Evolutionary conservation across 2,797 vertebrate genomes (phyloP).

Genomic region (Mus minutoides): DNA sequence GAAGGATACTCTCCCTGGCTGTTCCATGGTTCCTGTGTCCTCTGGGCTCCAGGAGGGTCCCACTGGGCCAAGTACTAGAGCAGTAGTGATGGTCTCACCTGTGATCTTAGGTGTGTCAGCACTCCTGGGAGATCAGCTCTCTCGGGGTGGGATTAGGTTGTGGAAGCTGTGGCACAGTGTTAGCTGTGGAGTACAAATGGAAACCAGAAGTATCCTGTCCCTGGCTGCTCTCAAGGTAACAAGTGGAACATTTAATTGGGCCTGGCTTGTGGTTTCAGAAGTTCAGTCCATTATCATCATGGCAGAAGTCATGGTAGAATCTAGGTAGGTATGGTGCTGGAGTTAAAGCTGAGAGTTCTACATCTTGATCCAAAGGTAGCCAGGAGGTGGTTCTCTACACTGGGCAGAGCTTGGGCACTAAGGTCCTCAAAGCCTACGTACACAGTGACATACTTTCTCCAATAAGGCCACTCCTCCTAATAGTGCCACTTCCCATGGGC

Average conservation of each 20-base stretch:
- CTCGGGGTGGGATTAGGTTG: too few species aligned
- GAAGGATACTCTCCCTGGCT: too few species aligned
- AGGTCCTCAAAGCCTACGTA: neutral
- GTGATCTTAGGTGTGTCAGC: too few species aligned
- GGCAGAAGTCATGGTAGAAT: neutral
- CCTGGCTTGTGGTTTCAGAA: neutral
- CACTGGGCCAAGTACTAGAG: too few species aligned
- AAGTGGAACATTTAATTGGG: neutral
- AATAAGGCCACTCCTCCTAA: neutral
- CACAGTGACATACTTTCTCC: neutral
- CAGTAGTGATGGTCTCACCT: too few species aligned
- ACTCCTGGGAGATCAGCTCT: too few species aligned
- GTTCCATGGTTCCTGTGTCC: too few species aligned
- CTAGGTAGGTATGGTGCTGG: neutral
- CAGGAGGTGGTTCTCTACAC: neutral
- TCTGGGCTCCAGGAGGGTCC: too few species aligned
- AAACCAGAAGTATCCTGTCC: too few species aligned
- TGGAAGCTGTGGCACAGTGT: too few species aligned
- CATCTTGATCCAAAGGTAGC: neutral
- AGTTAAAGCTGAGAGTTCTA: neutral
- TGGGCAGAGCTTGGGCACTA: neutral
- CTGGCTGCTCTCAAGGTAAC: neutral
- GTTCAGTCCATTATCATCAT: neutral
- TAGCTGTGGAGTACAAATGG: too few species aligned
- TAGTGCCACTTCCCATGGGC: neutral